phyloP scores from a whole-genome alignment of 2,113 vertebrate genomes.

The Nibea albiflora region DNA sequence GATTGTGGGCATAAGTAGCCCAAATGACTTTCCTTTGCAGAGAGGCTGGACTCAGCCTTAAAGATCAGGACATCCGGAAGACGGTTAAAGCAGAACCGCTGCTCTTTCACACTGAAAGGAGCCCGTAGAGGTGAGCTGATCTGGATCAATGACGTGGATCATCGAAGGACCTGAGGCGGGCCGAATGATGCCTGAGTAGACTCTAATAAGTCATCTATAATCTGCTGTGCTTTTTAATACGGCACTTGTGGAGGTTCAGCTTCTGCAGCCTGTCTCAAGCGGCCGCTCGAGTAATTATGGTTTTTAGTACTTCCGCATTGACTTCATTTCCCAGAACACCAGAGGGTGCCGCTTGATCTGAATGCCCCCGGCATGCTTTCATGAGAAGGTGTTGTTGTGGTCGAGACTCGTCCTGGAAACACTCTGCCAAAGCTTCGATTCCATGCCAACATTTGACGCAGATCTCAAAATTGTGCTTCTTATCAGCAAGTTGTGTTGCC shows the following conservation, averaged over 20 bases:
- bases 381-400: not conserved
- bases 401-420: not conserved
- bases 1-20: not conserved
- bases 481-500: not conserved
- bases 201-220: too few species aligned
- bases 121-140: not conserved
- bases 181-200: too few species aligned
- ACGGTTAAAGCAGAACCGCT: not conserved
- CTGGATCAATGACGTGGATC: too few species aligned
- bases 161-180: too few species aligned
- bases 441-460: not conserved
- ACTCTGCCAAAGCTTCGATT: not conserved
- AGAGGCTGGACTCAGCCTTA: not conserved
- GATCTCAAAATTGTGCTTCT: not conserved
- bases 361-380: not conserved
- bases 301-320: too few species aligned
- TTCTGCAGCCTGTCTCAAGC: too few species aligned
- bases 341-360: not conserved
- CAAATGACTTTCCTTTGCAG: not conserved
- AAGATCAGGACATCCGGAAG: not conserved
- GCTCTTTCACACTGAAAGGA: not conserved
- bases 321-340: too few species aligned
- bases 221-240: too few species aligned
- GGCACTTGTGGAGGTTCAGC: too few species aligned
- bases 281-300: too few species aligned